These are phyloP conservation scores for Eupithecia subfuscata DNA, from an alignment of 2,888 invertebrate species.

Conservation along the genomic window DNA sequence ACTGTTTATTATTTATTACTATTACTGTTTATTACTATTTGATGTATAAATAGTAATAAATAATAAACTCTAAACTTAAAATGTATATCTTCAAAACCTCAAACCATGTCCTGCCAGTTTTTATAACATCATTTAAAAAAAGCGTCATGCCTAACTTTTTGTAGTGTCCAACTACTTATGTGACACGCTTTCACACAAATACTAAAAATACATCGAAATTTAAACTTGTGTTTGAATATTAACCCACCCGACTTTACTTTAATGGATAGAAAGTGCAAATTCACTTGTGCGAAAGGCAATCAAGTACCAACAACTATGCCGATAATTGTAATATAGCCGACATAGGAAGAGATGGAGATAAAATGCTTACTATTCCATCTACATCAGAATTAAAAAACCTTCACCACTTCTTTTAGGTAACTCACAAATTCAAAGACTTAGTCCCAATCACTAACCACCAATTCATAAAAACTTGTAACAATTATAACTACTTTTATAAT, in stretches of 20 bases:
- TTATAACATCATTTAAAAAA: too few species aligned
- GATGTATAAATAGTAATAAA: too few species aligned
- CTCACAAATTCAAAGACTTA: slow-evolving; percentile 33
- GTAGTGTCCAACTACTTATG: background rate
- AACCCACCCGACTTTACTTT: background rate
- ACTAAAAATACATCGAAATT: slow-evolving; percentile 3
- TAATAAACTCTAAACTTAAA: too few species aligned
- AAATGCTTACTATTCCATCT: slow-evolving; percentile 35
- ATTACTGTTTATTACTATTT: too few species aligned
- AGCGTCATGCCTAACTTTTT: background rate
- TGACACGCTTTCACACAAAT: background rate
- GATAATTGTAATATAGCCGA: background rate
- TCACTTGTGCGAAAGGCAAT: background rate
- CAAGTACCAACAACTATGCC: background rate
- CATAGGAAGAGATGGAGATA: slow-evolving; percentile 25
- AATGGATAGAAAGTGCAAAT: background rate
- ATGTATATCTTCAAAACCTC: too few species aligned
- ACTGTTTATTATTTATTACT: too few species aligned
- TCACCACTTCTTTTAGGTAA: slow-evolving; percentile 44
- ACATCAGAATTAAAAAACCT: slow-evolving; percentile 29
- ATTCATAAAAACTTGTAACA: slow-evolving; percentile 26
- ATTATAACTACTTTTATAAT: slow-evolving; percentile 18
- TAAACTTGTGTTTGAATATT: background rate
- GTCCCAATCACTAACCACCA: slow-evolving; percentile 37
- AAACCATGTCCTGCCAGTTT: too few species aligned